Evolutionary conservation across 2,113 vertebrate genomes (phyloP).

Genomic region (Hepsetus odoe): DNA sequence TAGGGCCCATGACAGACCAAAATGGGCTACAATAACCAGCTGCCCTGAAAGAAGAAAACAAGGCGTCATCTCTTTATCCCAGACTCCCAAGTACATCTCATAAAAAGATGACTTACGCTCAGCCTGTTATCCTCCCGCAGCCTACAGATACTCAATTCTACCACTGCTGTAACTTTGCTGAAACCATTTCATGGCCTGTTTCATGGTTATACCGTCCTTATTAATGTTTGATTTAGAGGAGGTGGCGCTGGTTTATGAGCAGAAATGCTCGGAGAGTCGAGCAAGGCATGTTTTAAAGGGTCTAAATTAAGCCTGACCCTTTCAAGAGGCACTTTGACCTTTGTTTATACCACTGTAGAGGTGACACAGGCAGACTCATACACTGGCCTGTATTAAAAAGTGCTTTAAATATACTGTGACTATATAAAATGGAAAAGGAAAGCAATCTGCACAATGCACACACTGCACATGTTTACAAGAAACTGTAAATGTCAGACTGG

Average conservation of each 20-base stretch:
- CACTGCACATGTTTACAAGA: too few species aligned
- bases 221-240: conserved; percentile 56
- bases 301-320: not conserved
- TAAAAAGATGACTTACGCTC: conserved; percentile 70
- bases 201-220: conserved; percentile 38
- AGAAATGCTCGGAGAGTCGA: not conserved
- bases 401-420: too few species aligned
- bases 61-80: conserved; percentile 33
- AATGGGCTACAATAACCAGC: conserved; percentile 45
- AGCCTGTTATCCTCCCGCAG: conserved; percentile 63
- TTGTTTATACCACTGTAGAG: not conserved
- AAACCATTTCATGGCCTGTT: conserved; percentile 45
- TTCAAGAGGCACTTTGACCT: too few species aligned
- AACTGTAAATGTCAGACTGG: too few species aligned
- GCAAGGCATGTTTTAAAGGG: not conserved
- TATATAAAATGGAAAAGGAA: too few species aligned
- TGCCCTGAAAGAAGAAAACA: conserved; percentile 42
- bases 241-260: conserved; percentile 34
- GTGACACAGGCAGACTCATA: too few species aligned
- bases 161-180: conserved; percentile 60
- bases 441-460: too few species aligned
- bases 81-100: conserved; percentile 59
- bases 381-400: too few species aligned
- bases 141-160: conserved; percentile 60
- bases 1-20: conserved; percentile 44